Evolutionary conservation across 2,797 vertebrate species (phyloP), one percentile per base, ranked within the genome.

Genomic region (Eurystomus glaucurus): DNA sequence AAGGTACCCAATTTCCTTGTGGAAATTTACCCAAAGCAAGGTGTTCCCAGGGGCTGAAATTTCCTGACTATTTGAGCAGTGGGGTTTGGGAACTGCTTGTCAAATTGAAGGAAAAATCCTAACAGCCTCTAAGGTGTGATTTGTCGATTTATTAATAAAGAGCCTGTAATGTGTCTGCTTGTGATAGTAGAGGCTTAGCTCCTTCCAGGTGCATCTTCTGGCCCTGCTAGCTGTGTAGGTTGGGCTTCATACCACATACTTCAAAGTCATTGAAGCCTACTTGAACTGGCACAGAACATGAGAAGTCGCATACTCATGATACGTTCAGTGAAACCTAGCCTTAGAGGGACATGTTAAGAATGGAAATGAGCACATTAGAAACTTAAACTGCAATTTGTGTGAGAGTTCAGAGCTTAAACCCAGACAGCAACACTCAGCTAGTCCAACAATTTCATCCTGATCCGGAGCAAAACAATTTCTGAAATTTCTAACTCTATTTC

Each of bases 391-490:
- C 31, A 79, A 35, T 82, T 92, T 70, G 14, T 0, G 43, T 85
- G 46, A n/a, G 22, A 58, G 29, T 33, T 68, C 46, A 66, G 61
- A 91, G 77, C 35, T 20, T 43, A 84, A 80, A 89, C 0, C 6
- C 21, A 92, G 25, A 15, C 0, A 1, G 51, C 18, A 69, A 25
- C 3, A 5, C 66, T 65, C 4, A 0, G 1, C 9, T 50, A 21
- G 17, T 26, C 57, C 2, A 0, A 75, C 4, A 33, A 69, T 58
- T 91, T 70, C 31, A 57, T 37, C 16, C n/a, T 60, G 41, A 23
- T 21, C 1, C 0, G 35, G 12, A 4, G 11, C 18, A 91, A 54
- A 90, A n/a, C 22, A 64, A 29, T 0, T 52, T n/a, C 33, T 16
- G 20, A 26, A 52, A 80, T 33, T 57, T 74, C 41, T 21, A 64